A percentile compares a stretch with the other conserved stretches of the same genome.
Evolutionary conservation across 2,113 vertebrate genomes (phyloP).

Genomic region (Crypturellus undulatus): DNA sequence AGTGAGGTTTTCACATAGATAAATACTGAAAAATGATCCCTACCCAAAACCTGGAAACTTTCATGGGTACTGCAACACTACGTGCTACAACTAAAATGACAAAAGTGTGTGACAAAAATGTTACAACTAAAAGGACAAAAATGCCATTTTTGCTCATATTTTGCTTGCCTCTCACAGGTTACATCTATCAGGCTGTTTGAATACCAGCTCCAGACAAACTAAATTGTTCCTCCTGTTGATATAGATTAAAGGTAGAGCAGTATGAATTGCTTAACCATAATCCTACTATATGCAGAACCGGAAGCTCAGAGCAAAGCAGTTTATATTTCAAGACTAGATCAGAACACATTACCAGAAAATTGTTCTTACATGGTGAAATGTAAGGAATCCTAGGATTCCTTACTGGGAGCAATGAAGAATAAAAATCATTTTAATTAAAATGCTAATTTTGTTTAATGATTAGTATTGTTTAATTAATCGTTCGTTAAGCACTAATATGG

Average conservation of each 20-base stretch:
- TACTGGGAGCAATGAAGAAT: background rate
- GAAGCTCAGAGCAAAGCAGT: slow-evolving; percentile 21
- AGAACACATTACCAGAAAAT: slow-evolving; percentile 43
- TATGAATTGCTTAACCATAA: slow-evolving; percentile 68
- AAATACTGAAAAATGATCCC: background rate
- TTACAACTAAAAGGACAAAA: no score
- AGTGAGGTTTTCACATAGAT: background rate
- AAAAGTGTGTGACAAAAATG: no score
- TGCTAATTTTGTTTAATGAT: background rate
- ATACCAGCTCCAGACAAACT: slow-evolving; percentile 43
- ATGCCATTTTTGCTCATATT: background rate
- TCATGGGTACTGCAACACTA: background rate
- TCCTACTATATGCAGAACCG: slow-evolving; percentile 74
- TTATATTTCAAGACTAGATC: slow-evolving; percentile 46
- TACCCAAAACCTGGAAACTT: no score
- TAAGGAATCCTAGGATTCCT: background rate
- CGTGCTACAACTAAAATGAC: background rate
- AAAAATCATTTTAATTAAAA: background rate
- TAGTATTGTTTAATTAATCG: background rate
- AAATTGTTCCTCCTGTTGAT: slow-evolving; percentile 66
- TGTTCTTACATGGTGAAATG: background rate
- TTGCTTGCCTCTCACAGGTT: slow-evolving; percentile 33
- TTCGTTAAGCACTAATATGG: background rate
- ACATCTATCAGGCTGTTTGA: slow-evolving; percentile 41
- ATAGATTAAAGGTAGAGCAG: slow-evolving; percentile 68